A percentile compares a stretch with the other conserved stretches of the same genome.
phyloP scores from a whole-genome alignment of 2,797 vertebrate genomes.

The Onychomys leucogaster region DNA sequence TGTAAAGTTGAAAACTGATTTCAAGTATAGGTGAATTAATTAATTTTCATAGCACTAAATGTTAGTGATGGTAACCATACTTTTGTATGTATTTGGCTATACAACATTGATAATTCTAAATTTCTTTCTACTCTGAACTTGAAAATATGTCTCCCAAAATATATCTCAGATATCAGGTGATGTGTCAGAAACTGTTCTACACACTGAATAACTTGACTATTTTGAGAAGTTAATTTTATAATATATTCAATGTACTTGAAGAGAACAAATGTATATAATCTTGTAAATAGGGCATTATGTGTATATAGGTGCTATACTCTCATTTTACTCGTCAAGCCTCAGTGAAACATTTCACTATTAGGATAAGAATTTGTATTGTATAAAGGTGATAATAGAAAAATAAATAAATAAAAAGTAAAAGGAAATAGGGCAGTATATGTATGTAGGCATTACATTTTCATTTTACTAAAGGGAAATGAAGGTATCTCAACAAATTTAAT shows the following conservation, averaged over 20 bases:
- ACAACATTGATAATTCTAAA: background rate
- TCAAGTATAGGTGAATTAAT: background rate
- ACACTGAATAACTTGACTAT: background rate
- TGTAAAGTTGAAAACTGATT: background rate
- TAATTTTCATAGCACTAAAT: background rate
- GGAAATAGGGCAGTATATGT: background rate
- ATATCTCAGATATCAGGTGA: background rate
- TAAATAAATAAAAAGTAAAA: background rate
- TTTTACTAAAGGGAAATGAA: background rate
- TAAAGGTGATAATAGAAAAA: too few species aligned
- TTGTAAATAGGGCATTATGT: background rate
- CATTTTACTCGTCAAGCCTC: background rate
- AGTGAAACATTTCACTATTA: too few species aligned
- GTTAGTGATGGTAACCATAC: background rate
- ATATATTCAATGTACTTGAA: background rate
- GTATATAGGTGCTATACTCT: background rate
- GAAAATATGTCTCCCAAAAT: background rate
- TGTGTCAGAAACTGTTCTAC: background rate
- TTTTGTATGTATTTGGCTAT: background rate
- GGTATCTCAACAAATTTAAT: background rate
- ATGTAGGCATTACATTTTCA: background rate
- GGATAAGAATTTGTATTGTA: too few species aligned
- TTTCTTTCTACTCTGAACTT: background rate
- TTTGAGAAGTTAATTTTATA: slow-evolving; percentile 31
- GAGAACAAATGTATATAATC: background rate